A percentile compares a stretch with the other conserved stretches of the same genome.
Evolutionary conservation across 2,113 vertebrate genomes (phyloP).

Genomic region (Vulpes lagopus): DNA sequence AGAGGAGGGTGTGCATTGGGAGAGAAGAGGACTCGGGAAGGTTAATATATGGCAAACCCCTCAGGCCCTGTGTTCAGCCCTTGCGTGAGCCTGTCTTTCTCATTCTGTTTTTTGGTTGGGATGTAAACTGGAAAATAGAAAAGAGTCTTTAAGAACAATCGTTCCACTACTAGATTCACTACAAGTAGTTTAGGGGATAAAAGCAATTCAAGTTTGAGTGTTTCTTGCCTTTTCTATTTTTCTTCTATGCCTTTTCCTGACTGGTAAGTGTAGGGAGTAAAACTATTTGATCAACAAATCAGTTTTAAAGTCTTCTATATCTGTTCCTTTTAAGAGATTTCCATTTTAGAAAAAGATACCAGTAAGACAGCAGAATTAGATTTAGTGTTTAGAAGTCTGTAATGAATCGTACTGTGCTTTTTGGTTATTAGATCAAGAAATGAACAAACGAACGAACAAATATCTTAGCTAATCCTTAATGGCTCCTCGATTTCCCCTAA

Average conservation of each 20-base stretch:
- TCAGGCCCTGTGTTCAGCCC: neutral
- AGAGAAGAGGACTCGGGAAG: neutral
- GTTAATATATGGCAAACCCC: neutral
- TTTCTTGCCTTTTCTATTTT: neutral
- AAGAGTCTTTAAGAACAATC: neutral
- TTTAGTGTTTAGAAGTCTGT: conserved; percentile 1
- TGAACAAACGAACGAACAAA: neutral
- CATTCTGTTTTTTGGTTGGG: neutral
- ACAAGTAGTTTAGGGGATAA: neutral
- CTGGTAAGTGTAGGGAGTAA: neutral
- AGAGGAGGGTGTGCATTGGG: neutral
- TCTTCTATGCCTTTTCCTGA: neutral
- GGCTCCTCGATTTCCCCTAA: neutral
- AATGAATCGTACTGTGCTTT: neutral
- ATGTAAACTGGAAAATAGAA: conserved; percentile 41
- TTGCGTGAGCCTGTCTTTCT: neutral
- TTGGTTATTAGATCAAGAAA: conserved; percentile 54
- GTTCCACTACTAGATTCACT: neutral
- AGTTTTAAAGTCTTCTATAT: neutral
- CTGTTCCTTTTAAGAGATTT: neutral
- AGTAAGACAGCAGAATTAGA: neutral
- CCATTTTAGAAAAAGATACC: neutral
- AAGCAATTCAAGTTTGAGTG: neutral
- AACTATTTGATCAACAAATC: neutral
- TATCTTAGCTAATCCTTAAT: neutral